These are phyloP conservation scores for Epizoanthus illoricatus DNA, from an alignment of 92 coral and sea anemone species.

Conservation along the genomic window DNA sequence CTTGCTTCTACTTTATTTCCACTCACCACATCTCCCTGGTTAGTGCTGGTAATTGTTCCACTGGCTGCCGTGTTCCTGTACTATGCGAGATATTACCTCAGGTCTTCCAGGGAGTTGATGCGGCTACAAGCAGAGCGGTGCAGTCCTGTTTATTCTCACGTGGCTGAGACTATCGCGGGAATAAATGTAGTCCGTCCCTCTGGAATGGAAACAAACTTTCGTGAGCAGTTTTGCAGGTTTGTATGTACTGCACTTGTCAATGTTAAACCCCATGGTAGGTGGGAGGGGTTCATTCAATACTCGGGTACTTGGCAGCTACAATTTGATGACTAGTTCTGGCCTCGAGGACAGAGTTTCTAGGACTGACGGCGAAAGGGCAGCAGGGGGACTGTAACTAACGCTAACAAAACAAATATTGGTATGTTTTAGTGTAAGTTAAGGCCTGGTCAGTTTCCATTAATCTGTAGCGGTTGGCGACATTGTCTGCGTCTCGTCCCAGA, in stretches of 20 bases:
- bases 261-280: too few relatives aligned
- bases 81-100: slow-evolving; percentile 13
- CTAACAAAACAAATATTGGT: too few relatives aligned
- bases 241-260: neutral
- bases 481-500: too few relatives aligned
- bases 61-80: neutral
- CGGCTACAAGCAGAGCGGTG: slow-evolving; percentile 1
- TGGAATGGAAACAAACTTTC: slow-evolving; percentile 6
- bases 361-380: too few relatives aligned
- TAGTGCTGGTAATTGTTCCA: neutral
- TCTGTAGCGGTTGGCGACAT: too few relatives aligned
- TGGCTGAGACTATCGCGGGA: slow-evolving; percentile 11
- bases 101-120: slow-evolving; percentile 25
- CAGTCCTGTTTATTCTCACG: slow-evolving; percentile 24
- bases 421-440: too few relatives aligned
- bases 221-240: slow-evolving; percentile 1
- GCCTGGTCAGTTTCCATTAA: too few relatives aligned
- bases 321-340: too few relatives aligned
- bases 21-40: neutral
- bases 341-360: too few relatives aligned
- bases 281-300: too few relatives aligned
- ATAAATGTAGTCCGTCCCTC: slow-evolving; percentile 10
- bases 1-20: neutral
- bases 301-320: too few relatives aligned
- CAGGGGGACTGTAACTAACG: too few relatives aligned